These are phyloP conservation scores for Anastatus disparis DNA, from an alignment of 1,140 invertebrate genomes.

Conservation along the genomic window DNA sequence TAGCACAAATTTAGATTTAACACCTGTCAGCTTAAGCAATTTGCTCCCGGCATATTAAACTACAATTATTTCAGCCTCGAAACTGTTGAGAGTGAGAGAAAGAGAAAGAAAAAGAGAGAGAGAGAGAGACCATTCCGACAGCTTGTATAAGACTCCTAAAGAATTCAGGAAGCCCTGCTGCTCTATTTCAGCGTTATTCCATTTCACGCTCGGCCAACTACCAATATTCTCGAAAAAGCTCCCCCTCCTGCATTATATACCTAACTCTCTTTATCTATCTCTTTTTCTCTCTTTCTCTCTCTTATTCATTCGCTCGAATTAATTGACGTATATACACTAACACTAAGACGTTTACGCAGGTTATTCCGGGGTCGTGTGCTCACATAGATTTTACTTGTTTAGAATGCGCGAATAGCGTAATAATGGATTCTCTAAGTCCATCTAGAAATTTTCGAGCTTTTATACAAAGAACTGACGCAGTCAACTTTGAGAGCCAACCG, in stretches of 20 bases:
- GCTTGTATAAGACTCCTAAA: too few relatives aligned
- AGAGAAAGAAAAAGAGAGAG: too few relatives aligned
- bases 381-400: too few relatives aligned
- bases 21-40: slow-evolving; percentile 20
- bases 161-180: slow-evolving; percentile 6
- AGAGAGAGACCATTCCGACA: too few relatives aligned
- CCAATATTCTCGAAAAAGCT: slow-evolving; percentile 41
- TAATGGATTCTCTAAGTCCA: slow-evolving; percentile 23
- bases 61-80: neutral
- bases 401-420: neutral
- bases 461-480: neutral
- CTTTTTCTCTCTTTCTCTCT: too few relatives aligned
- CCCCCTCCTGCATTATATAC: too few relatives aligned
- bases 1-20: slow-evolving; percentile 1
- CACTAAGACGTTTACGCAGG: neutral
- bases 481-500: slow-evolving; percentile 8
- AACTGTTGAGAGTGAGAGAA: too few relatives aligned
- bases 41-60: slow-evolving; percentile 9
- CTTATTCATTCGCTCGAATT: slow-evolving; percentile 15
- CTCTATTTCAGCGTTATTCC: slow-evolving; percentile 40
- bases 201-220: slow-evolving; percentile 39
- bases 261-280: too few relatives aligned
- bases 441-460: too few relatives aligned
- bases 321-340: slow-evolving; percentile 19
- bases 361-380: neutral